Evolutionary conservation across 2,113 vertebrate species (phyloP), one percentile per base, ranked within the genome.

Genomic region (Columbina picui): DNA sequence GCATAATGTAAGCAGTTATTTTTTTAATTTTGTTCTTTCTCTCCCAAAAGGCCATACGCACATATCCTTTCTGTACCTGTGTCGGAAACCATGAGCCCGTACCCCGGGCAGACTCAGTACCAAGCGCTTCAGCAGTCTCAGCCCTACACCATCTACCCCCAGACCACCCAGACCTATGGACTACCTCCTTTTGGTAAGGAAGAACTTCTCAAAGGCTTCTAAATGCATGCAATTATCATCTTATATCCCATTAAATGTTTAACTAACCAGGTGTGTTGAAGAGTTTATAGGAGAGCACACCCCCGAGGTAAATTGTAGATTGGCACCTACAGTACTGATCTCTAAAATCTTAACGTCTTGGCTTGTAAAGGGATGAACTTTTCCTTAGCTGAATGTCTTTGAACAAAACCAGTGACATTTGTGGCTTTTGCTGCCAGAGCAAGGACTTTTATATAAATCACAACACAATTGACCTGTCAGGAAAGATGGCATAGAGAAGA

Each of bases 151-250:
- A 94, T 99, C 96, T 99, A 99, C 95, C 98, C 99, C 73, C 99
- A 99, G 96, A 98, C 98, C 25, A 98, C 98, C 71, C 99, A 99
- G 97, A 99, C 98, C 23, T 99, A 99, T 0, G 99, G 99, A 98
- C 99, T 99, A 98, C 99, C 99, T 95, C 99, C 99, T 91, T 99
- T 99, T 4, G 99, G 99, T 99, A 98, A 98, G 99, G 60, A 75
- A 36, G 27, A 32, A 77, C 71, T 90, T 88, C 18, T 39, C 56
- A 79, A 78, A 87, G 56, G 9, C 47, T 92, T 83, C 63, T 78
- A 12, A 3, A 18, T 86, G 76, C 68, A 68, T 93, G 64, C 64
- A 86, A 0, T 71, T 86, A 2, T 3, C 59, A 34, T 57, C 76
- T 59, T 8, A 6, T 9, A 22, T 74, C 78, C 95, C 56, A 6